Conservation (phyloP, 2,797 vertebrate species). For the Anabas testudineus region DNA sequence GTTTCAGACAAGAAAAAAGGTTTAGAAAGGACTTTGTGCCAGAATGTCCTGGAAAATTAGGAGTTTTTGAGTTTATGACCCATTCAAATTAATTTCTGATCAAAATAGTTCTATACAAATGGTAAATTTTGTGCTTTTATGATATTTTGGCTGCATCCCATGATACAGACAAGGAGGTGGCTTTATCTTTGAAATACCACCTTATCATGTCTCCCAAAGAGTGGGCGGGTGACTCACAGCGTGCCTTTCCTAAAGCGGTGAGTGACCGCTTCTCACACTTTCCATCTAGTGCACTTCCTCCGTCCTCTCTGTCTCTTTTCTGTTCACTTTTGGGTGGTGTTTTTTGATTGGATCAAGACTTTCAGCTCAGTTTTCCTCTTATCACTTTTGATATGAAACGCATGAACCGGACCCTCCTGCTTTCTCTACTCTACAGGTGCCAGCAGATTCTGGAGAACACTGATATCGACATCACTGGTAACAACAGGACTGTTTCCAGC, state of each 20-base stretch:
- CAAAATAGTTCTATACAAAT: conserved; percentile 16
- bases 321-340: neutral
- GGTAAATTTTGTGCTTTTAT: conserved; percentile 9
- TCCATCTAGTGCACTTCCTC: conserved; percentile 27
- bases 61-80: conserved; percentile 7
- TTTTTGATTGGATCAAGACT: conserved; percentile 5
- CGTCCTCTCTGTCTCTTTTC: conserved; percentile 13
- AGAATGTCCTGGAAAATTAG: conserved; percentile 10
- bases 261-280: conserved; percentile 47
- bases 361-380: neutral
- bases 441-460: conserved; percentile 80
- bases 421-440: conserved; percentile 74
- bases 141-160: conserved; percentile 14
- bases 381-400: conserved; percentile 54
- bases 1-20: conserved; percentile 34
- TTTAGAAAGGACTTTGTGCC: conserved; percentile 27
- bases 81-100: conserved; percentile 9
- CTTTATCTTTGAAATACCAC: conserved; percentile 69
- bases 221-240: conserved; percentile 64
- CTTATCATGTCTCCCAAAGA: conserved; percentile 76
- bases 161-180: conserved; percentile 25
- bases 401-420: conserved; percentile 76
- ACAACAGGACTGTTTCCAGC: conserved; percentile 40
- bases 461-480: conserved; percentile 61
- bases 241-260: conserved; percentile 80